Base-by-base conservation (phyloP, 2,113 vertebrate species). In the Hypomesus transpacificus region DNA sequence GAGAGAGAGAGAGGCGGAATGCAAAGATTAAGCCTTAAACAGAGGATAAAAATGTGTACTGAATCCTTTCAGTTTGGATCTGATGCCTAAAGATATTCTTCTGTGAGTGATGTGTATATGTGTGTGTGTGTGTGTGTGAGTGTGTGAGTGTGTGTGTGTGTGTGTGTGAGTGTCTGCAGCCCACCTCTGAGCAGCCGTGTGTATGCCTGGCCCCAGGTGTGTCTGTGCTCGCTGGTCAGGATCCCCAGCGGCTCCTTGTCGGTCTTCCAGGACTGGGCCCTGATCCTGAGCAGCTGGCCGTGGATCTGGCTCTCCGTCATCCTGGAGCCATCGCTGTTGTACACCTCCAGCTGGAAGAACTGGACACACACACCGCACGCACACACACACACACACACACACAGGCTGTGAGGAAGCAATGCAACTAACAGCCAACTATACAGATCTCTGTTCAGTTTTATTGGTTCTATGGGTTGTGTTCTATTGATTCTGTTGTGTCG, bases 321-420 rank as follows among this genome's bases (percentile, higher is more conserved):
- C 0, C 92, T 90, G 0, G 92, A 92, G 74, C 94, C 93, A 9
- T 95, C 91, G 3, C 93, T 94, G 84, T 94, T 93, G 76, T 94
- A 94, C 56, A 95, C 92, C 26, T 94, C 93, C 80, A 95, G 78
- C 89, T 93, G 92, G 79, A 94, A 95, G 83, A 95, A 95, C 93
- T 94, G 71, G 14, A 70, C 22, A 20, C 59, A 18, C 56, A 39
- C 24, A 57, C 18, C 24, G 3, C 24, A 26, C 24, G 3, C 2
- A 26, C 24, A 0, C 2, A 3, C 24, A 26, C 24, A 3, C 24
- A 3, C 24, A 26, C 24, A 2, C 24, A 26, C 24, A 26, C 24
- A 3, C 0, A 51, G 1, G 4, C 9, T 66, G 64, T 20, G 39
- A 26, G 46, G 17, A 51, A n/a, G 5, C 28, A 26, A 26, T 26